These are phyloP conservation scores for Labrus mixtus DNA, from an alignment of 2,113 vertebrate species.

Conservation along the genomic window DNA sequence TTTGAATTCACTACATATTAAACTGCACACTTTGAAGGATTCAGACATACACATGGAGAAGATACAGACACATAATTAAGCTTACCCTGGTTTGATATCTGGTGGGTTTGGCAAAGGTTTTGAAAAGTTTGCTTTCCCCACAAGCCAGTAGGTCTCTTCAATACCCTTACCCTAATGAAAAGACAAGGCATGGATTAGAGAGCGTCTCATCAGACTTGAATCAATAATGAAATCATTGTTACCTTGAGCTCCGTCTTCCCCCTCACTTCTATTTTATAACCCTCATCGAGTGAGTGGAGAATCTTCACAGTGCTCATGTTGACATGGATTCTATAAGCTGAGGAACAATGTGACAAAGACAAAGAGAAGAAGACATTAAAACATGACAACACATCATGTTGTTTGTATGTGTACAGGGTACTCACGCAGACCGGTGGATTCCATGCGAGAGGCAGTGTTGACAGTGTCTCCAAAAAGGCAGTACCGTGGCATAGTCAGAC, in stretches of 20 bases:
- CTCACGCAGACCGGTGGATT: slow-evolving; percentile 93
- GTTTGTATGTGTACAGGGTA: slow-evolving; percentile 19
- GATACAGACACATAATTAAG: neutral
- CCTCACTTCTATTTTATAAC: slow-evolving; percentile 89
- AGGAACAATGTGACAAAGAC: slow-evolving; percentile 34
- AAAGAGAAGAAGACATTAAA: neutral
- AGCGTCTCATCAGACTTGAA: neutral
- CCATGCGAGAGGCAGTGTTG: slow-evolving; percentile 93
- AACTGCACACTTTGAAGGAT: neutral
- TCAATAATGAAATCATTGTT: slow-evolving; percentile 5
- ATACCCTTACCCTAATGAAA: slow-evolving; percentile 90
- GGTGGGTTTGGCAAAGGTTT: slow-evolving; percentile 90
- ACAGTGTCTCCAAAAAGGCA: slow-evolving; percentile 96
- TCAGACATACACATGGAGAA: neutral
- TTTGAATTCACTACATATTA: too few species aligned
- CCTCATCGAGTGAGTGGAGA: slow-evolving; percentile 87
- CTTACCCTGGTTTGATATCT: slow-evolving; percentile 91
- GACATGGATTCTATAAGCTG: slow-evolving; percentile 94
- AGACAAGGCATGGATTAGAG: neutral
- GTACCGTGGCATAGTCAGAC: slow-evolving; percentile 93
- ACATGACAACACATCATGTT: neutral
- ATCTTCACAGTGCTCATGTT: slow-evolving; percentile 91
- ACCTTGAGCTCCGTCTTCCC: slow-evolving; percentile 94
- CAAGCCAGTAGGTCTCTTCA: slow-evolving; percentile 94
- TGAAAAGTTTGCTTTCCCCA: slow-evolving; percentile 88